Evolutionary conservation across 2,888 invertebrate genomes (phyloP), one percentile per base, ranked within the genome.

Genomic region (Aphidoletes aphidimyza): DNA sequence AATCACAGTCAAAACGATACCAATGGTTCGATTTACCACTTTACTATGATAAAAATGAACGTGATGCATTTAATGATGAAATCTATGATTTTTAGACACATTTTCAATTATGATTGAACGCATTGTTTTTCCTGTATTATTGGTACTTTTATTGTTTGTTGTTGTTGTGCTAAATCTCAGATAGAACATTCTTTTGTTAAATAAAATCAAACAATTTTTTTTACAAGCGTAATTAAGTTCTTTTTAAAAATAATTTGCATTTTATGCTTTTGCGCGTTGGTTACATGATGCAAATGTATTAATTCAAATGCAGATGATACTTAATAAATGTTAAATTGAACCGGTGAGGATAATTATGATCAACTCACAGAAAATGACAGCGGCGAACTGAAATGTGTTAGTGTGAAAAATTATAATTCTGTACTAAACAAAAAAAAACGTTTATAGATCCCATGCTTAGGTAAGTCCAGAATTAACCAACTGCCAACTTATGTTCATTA

Each of bases 11-110:
- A 9, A 87, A 87, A 59, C 47, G 87, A 11, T 90, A 89, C 89
- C 90, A 90, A 85, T 89, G 88, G 85, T 90, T 89, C 84, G 89
- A 90, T 78, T 88, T 89, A 86, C 90, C 90, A 0, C 90, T 89
- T 54, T 90, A 86, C 30, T 39, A 78, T 30, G 42, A 39, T 45
- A 69, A 78, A 78, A 84, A 54, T 37, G 83, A 42, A 26, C 83
- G 83, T 26, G 45, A 42, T 26, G 22, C 81, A 6, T 1, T 42
- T 5, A 30, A 83, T 17, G 83, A 83, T 83, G 39, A 42, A 6
- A 11, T 83, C 26, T 83, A 83, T 45, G 45, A 83, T 8, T 83
- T 81, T 37, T 81, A 37, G 9, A 9, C 2, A 30, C 14, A 69
- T 14, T 54, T 54, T 17, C 26, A 69, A 30, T 30, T 11, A 69